Base-by-base conservation (phyloP, 2,888 invertebrate species). In the Aleiodes testaceus region DNA sequence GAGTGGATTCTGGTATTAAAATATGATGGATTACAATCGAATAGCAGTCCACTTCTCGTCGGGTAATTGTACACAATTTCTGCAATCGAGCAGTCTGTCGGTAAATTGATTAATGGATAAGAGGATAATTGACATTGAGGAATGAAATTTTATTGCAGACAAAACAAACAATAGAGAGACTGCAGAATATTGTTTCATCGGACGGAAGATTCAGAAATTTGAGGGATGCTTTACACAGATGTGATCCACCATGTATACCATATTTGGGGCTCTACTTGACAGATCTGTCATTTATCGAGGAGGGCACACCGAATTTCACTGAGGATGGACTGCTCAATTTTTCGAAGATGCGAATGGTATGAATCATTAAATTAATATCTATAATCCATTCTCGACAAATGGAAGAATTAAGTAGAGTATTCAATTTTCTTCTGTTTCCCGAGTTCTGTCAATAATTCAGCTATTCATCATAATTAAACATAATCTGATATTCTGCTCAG, bases 331-430 rank as follows among this genome's bases (percentile, higher is more conserved):
- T 97, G 14, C 90, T 97, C 53, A 97, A 97, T 85, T 97, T 97
- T 88, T 96, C 97, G 5, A 97, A 97, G 88, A 96, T 97, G 96
- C 90, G 97, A 89, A 97, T 97, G 97, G 96, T 96, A 88, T 5
- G 50, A 30, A 14, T 53, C 12, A 7, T 26, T 22, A 26, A 14
- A 52, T 36, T 36, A 9, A 36, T 11, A 6, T 11, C 2, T 6
- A 9, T 6, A 9, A 11, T 11, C 3, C 9, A 36, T 36, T 36
- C 11, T 7, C 9, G 9, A 36, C 9, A 2, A 36, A 36, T 36
- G 36, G 2, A 6, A 9, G 5, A 26, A 26, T 1, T 2, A 3
- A 26, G 26, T 26, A 3, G 3, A 26, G 5, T 26, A 26, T 26
- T 26, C 9, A 36, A 36, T 36, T 36, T 9, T 36, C 7, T 26